phyloP scores from a whole-genome alignment of 2,113 vertebrate species.

The Ageneiosus marmoratus region DNA sequence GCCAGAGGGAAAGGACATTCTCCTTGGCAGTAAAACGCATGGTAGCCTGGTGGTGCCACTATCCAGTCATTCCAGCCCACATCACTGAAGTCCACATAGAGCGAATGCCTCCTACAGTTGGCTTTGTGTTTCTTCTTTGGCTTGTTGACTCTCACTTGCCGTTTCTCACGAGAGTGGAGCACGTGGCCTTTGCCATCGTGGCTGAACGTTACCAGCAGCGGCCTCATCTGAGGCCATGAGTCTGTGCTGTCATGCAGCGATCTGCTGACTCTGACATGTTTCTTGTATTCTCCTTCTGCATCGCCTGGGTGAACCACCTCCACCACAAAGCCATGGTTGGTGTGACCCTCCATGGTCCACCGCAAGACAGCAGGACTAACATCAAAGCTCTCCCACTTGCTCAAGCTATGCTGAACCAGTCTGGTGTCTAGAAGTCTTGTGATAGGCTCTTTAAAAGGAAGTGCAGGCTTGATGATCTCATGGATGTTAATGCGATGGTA shows the following conservation, averaged over 20 bases:
- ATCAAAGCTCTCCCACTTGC: slow-evolving; percentile 87
- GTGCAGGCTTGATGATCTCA: slow-evolving; percentile 82
- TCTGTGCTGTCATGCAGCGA: slow-evolving; percentile 82
- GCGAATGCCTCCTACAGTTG: slow-evolving; percentile 84
- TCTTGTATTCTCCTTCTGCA: slow-evolving; percentile 73
- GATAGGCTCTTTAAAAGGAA: slow-evolving; percentile 73
- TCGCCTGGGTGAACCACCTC: slow-evolving; percentile 82
- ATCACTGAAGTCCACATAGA: slow-evolving; percentile 89
- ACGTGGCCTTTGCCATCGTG: slow-evolving; percentile 84
- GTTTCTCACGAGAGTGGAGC: slow-evolving; percentile 83
- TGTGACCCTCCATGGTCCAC: slow-evolving; percentile 80
- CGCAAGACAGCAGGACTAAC: slow-evolving; percentile 83
- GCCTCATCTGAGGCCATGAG: slow-evolving; percentile 83
- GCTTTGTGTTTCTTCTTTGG: slow-evolving; percentile 82
- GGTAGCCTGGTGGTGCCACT: slow-evolving; percentile 85
- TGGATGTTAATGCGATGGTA: slow-evolving; percentile 89
- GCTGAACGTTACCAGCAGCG: slow-evolving; percentile 84
- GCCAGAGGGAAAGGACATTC: slow-evolving; percentile 88
- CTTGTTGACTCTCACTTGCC: slow-evolving; percentile 78
- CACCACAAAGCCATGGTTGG: slow-evolving; percentile 84
- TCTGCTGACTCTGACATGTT: slow-evolving; percentile 85
- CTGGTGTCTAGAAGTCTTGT: slow-evolving; percentile 87
- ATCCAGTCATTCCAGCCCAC: slow-evolving; percentile 94
- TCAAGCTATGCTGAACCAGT: slow-evolving; percentile 80
- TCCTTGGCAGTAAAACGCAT: slow-evolving; percentile 88